Conservation (phyloP, 2,888 invertebrate species). For the Scaptomyza tumidula region DNA sequence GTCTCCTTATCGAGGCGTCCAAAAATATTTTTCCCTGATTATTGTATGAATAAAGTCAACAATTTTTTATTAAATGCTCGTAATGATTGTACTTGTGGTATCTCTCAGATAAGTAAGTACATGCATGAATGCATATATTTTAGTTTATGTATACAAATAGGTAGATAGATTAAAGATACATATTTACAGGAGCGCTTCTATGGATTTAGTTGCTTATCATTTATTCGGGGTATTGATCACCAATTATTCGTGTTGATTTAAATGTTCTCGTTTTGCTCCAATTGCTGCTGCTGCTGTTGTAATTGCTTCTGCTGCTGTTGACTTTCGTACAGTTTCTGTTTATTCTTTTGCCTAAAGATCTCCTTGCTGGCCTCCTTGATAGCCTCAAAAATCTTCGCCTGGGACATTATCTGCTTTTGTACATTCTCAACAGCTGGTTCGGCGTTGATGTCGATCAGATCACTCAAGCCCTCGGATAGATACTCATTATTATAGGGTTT, state of each 20-base stretch:
- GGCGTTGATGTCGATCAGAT: slow-evolving; percentile 88
- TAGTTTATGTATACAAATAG: slow-evolving; percentile 15
- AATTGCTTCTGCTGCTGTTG: slow-evolving; percentile 47
- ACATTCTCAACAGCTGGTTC: slow-evolving; percentile 90
- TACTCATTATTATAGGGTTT: slow-evolving; percentile 84
- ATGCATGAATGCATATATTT: slow-evolving; percentile 2
- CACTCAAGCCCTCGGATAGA: slow-evolving; percentile 88
- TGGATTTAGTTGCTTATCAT: slow-evolving; percentile 17
- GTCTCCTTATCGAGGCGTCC: slow-evolving; percentile 23
- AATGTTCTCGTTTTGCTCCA: slow-evolving; percentile 61
- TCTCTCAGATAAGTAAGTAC: slow-evolving; percentile 31
- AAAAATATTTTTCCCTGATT: neutral
- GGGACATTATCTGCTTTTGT: slow-evolving; percentile 91
- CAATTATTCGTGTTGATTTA: slow-evolving; percentile 34
- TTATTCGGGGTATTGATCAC: slow-evolving; percentile 5
- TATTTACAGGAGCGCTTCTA: slow-evolving; percentile 46
- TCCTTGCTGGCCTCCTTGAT: slow-evolving; percentile 91
- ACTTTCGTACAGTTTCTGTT: slow-evolving; percentile 70
- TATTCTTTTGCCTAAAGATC: slow-evolving; percentile 87
- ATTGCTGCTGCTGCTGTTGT: slow-evolving; percentile 46
- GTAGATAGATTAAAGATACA: slow-evolving; percentile 25
- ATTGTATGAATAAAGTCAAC: slow-evolving; percentile 45
- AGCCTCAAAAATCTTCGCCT: slow-evolving; percentile 90
- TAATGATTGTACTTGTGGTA: slow-evolving; percentile 42
- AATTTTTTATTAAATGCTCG: slow-evolving; percentile 62